Evolutionary conservation across 1,140 invertebrate species (phyloP), one percentile per base, ranked within the genome.

Genomic region (Helicoverpa zea): DNA sequence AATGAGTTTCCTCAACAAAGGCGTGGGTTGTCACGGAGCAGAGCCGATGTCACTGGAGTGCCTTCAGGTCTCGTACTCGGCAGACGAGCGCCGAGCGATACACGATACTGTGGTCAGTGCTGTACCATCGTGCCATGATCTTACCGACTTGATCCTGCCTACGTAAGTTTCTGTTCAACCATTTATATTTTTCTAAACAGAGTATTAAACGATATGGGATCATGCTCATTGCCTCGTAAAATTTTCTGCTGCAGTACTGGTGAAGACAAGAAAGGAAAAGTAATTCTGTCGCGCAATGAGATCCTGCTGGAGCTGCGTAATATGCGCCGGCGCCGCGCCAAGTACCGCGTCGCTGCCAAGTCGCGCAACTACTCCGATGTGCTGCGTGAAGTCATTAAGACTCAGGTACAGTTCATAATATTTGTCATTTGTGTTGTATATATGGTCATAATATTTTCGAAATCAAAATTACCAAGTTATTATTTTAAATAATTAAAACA

Each of bases 331-430:
- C 94, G 97, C 0, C 94, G 96, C 85, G 90, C 95, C 2, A 96
- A 96, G 86, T 96, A 97, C 83, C 96, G 95, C 88, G 96, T 96
- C 47, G 96, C 97, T 76, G 96, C 96, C 49, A 97, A 96, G 86
- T 95, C 96, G 70, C 96, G 96, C 83, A 97, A 96, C 77, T 96
- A 97, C 35, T 96, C 94, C 0, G 96, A 97, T 90, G 95, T 97
- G 29, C 87, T 97, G 13, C 94, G 96, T 11, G 96, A 96, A 88
- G 95, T 97, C 9, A 97, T 97, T 73, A 92, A 95, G 74, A 95
- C 96, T 47, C 96, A 97, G 88, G 96, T 96, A 94, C 54, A 47
- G 54, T 2, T n/a, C n/a, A n/a, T n/a, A n/a, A n/a, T n/a, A n/a
- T n/a, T n/a, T n/a, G n/a, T n/a, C n/a, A n/a, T n/a, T n/a, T n/a